Evolutionary conservation across 2,113 vertebrate genomes (phyloP).

Genomic region (Hippocampus mohnikei): DNA sequence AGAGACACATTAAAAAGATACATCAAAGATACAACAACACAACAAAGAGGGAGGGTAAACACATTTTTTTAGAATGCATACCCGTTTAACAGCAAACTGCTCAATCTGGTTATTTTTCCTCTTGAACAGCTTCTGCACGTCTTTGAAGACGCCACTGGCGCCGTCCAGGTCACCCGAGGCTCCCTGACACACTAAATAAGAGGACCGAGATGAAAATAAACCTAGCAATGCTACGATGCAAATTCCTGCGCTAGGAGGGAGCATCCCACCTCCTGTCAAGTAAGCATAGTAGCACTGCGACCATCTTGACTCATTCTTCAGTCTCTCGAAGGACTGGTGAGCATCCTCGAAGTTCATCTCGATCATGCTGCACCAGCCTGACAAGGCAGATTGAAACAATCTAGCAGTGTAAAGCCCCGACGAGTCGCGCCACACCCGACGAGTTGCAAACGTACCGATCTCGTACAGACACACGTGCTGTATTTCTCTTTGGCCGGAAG

Average conservation of each 20-base stretch:
- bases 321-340: constrained; percentile 85
- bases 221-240: not conserved
- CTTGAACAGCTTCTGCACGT: constrained; percentile 97
- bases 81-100: constrained; percentile 96
- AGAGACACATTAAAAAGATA: not conserved
- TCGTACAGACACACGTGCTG: constrained; percentile 98
- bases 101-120: constrained; percentile 99
- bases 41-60: not conserved
- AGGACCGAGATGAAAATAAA: not conserved
- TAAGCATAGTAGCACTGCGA: constrained; percentile 99
- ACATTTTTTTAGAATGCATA: constrained; percentile 46
- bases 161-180: constrained; percentile 86
- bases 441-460: constrained; percentile 79
- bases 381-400: constrained; percentile 8
- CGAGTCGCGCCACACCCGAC: not conserved
- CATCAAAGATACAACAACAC: not conserved
- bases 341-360: constrained; percentile 96
- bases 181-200: constrained; percentile 85
- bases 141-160: constrained; percentile 86
- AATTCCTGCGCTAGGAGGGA: not conserved
- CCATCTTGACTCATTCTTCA: constrained; percentile 97
- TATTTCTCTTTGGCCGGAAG: constrained; percentile 95
- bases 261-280: constrained; percentile 85
- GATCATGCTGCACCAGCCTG: constrained; percentile 99
- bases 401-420: not conserved